Evolutionary conservation across 2,113 vertebrate genomes (phyloP).

Genomic region (Chloropsis cyanopogon): DNA sequence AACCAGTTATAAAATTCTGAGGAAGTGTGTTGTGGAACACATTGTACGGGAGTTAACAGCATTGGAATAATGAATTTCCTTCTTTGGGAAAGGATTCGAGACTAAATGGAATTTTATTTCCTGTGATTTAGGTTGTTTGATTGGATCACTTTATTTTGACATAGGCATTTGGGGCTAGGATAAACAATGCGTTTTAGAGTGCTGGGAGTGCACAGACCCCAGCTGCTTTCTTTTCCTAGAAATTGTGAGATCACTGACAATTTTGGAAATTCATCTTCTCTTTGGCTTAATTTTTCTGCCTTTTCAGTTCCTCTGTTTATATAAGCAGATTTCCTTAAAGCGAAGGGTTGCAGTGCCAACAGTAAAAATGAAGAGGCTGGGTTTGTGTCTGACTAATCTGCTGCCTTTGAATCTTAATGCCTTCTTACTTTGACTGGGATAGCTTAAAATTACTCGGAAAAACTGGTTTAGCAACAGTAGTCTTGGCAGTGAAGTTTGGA

Average conservation of each 20-base stretch:
- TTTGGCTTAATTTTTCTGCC: not conserved
- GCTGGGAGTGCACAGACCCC: not conserved
- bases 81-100: not conserved
- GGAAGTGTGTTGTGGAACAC: not conserved
- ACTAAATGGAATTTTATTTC: not conserved
- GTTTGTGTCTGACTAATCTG: not conserved
- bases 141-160: slow-evolving; percentile 1
- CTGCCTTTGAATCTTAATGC: not conserved
- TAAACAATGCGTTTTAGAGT: not conserved
- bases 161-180: not conserved
- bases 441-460: not conserved
- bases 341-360: accelerated
- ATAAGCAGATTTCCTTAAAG: not conserved
- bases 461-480: not conserved
- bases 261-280: not conserved
- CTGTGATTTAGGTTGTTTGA: not conserved
- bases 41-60: not conserved
- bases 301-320: not conserved
- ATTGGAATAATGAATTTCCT: not conserved
- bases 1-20: not conserved
- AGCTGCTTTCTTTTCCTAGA: not conserved
- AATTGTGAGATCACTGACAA: not conserved
- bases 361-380: not conserved
- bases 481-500: not conserved
- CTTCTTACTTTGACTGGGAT: not conserved